phyloP scores from a whole-genome alignment of 2,888 invertebrate genomes.

The Acronicta alni region DNA sequence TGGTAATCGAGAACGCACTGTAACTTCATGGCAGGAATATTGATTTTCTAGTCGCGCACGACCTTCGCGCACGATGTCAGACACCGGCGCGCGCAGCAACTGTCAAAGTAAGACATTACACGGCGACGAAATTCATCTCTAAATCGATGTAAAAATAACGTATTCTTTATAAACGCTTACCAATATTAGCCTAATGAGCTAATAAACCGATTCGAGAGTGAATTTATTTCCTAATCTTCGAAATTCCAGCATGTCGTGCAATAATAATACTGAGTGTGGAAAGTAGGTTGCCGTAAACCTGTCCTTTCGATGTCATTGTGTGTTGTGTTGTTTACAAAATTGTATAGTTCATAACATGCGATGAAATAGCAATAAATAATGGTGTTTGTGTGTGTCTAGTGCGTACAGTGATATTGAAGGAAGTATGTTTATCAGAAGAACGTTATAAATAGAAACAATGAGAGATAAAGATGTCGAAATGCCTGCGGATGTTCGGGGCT shows the following conservation, averaged over 20 bases:
- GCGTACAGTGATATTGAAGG: constrained; percentile 7
- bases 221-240: background rate
- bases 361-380: constrained; percentile 8
- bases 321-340: constrained; percentile 51
- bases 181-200: constrained; percentile 7
- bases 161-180: constrained; percentile 3
- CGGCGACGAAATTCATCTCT: constrained; percentile 19
- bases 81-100: constrained; percentile 75
- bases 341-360: constrained; percentile 9
- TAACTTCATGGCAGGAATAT: constrained; percentile 63
- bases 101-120: constrained; percentile 72
- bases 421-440: constrained; percentile 42
- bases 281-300: constrained; percentile 19
- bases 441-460: constrained; percentile 69
- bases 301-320: constrained; percentile 20
- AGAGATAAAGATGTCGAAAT: constrained; percentile 79
- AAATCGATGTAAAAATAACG: constrained; percentile 33
- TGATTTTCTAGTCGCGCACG: constrained; percentile 70
- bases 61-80: constrained; percentile 59
- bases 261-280: background rate
- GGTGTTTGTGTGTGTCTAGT: constrained; percentile 26
- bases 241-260: constrained; percentile 21
- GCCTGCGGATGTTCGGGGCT: constrained; percentile 80
- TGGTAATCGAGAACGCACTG: constrained; percentile 51
- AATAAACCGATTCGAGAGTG: constrained; percentile 1